Percentiles rank a stretch among this genome's conserved stretches.
These are phyloP conservation scores for Alauda arvensis DNA, from an alignment of 2,797 vertebrate species.

Conservation along the genomic window DNA sequence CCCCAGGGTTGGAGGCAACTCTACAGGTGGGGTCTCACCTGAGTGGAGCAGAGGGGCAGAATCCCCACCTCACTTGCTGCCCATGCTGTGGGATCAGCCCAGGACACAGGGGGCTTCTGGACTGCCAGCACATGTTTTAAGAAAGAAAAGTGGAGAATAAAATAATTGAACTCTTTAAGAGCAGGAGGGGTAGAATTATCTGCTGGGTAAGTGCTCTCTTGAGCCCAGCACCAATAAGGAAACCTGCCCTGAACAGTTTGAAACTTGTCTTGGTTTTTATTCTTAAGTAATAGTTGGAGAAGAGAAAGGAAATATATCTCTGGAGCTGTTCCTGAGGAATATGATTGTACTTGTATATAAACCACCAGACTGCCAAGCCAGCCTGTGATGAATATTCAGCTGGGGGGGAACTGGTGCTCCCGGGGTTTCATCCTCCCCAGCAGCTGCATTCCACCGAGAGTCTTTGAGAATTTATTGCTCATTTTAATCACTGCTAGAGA, in stretches of 20 bases:
- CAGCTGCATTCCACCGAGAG: slow-evolving; percentile 61
- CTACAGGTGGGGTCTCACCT: background rate
- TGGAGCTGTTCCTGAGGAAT: slow-evolving; percentile 8
- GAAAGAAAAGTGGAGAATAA: background rate
- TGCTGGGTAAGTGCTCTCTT: background rate
- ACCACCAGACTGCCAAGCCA: slow-evolving; percentile 43
- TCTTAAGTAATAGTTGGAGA: slow-evolving; percentile 39
- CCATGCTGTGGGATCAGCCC: background rate
- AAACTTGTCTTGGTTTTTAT: slow-evolving; percentile 13
- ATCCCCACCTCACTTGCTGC: background rate
- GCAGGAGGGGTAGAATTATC: background rate
- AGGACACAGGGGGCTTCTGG: background rate
- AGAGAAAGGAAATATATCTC: slow-evolving; percentile 46
- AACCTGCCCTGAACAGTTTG: background rate
- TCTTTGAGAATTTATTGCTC: slow-evolving; percentile 75
- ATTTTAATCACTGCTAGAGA: slow-evolving; percentile 74
- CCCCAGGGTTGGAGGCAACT: background rate
- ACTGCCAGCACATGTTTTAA: background rate
- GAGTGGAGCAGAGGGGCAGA: background rate
- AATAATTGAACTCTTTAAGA: background rate
- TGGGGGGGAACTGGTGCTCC: slow-evolving; percentile 54
- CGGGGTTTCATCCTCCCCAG: slow-evolving; percentile 45
- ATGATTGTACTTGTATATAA: slow-evolving; percentile 43
- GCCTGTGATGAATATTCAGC: slow-evolving; percentile 71
- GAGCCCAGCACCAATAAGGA: background rate